phyloP scores from a whole-genome alignment of 2,888 invertebrate species.

The Drosophila buzzatii region DNA sequence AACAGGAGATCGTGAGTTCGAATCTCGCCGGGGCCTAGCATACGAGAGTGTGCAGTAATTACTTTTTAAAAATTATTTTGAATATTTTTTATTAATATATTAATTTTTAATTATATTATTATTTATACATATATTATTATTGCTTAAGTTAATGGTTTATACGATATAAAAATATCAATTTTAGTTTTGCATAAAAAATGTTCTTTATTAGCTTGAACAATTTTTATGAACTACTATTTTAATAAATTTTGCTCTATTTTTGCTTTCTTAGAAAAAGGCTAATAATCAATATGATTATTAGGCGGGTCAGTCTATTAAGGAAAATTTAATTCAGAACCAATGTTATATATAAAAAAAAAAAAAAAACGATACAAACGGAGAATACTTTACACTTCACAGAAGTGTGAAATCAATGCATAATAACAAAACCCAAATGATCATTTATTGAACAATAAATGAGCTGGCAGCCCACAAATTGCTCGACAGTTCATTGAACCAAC shows the following conservation, averaged over 20 bases:
- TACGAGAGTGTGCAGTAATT: background rate
- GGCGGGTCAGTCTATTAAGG: background rate
- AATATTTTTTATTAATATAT: background rate
- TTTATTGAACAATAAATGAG: slow-evolving; percentile 59
- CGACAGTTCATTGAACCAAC: slow-evolving; percentile 69
- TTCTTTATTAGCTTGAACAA: background rate
- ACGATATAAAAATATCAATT: too few relatives aligned
- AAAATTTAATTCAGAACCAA: background rate
- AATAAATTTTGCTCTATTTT: background rate
- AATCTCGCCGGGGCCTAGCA: slow-evolving; percentile 85
- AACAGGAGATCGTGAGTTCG: slow-evolving; percentile 86
- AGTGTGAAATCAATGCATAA: slow-evolving; percentile 63
- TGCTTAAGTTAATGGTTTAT: too few relatives aligned
- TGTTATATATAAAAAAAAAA: background rate
- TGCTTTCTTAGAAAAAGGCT: background rate
- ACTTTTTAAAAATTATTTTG: background rate
- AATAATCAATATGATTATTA: background rate
- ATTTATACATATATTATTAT: too few relatives aligned
- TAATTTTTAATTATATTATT: too few relatives aligned
- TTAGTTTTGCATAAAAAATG: background rate
- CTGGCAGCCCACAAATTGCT: slow-evolving; percentile 49
- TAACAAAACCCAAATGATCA: slow-evolving; percentile 53
- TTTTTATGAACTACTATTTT: background rate
- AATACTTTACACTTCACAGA: slow-evolving; percentile 17
- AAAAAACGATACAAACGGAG: slow-evolving; percentile 7